Base-by-base conservation (phyloP, 1,140 invertebrate genomes). In the Saccostrea glomerata region DNA sequence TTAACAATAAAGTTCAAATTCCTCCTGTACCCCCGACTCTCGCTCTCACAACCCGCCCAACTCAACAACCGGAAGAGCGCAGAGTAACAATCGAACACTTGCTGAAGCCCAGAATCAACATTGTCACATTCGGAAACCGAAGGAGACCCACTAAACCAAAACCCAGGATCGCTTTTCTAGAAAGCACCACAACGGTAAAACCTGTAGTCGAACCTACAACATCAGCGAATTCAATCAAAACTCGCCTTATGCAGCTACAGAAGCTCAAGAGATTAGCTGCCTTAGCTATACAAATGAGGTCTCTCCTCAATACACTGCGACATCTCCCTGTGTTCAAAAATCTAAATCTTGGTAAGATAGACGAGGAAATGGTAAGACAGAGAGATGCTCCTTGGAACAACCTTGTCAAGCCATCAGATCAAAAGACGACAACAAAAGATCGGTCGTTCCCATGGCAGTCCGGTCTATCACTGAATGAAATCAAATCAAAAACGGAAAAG, bases 181-280 rank as follows among this genome's bases (percentile, higher is more conserved):
- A 73, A 30, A n/a, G n/a, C 12, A 73, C 70, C 1, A 73, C 70
- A 36, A 73, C 70, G 1, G 25, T 36, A 15, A 73, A 25, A 13
- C 70, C 70, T 30, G 25, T 73, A 36, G 0, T 63, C n/a, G 60
- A 63, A 23, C 40, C 40, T 47, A 63, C 60, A 63, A 63, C 70
- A 13, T 25, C 70, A 30, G 9, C 13, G 6, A 73, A 13, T 12
- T 30, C 23, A 9, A 25, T 25, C 5, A 36, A 73, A 36, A 36
- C 30, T 30, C 70, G 70, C 25, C 70, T 73, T 15, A 25, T 30
- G 70, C 23, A 73, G 30, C 13, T 73, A 7, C 23, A 25, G 15
- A 73, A 73, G 30, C 70, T 73, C 23, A n/a, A 73, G 70, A 73
- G 70, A 73, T 36, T 73, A 30, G 70, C 70, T 15, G 70, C 70